Conservation (phyloP, 2,113 vertebrate species). For the Osmerus eperlanus region DNA sequence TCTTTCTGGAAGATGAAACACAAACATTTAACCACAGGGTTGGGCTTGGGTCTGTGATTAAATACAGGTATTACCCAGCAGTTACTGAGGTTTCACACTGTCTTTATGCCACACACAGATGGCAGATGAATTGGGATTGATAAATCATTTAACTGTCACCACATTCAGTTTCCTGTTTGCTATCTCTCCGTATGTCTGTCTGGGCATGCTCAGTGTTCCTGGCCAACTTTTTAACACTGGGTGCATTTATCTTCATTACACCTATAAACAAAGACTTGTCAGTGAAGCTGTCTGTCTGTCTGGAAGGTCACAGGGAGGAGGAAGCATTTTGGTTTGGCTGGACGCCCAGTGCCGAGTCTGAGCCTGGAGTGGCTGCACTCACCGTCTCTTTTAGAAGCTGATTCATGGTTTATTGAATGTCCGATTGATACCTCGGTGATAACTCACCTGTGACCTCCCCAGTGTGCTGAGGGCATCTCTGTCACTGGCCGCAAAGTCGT, state of each 20-base stretch:
- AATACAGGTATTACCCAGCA: no score
- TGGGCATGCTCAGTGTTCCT: not conserved
- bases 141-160: slow-evolving; percentile 10
- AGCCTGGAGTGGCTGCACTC: not conserved
- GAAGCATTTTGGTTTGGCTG: slow-evolving; percentile 21
- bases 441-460: not conserved
- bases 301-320: not conserved
- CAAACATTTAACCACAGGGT: not conserved
- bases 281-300: not conserved
- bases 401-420: slow-evolving; percentile 49
- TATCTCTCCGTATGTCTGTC: not conserved
- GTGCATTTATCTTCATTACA: slow-evolving; percentile 28
- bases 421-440: slow-evolving; percentile 30
- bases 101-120: not conserved
- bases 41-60: not conserved
- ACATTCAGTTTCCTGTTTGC: slow-evolving; percentile 9
- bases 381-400: slow-evolving; percentile 32
- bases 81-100: no score
- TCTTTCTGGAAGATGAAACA: no score
- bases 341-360: not conserved
- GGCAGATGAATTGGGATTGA: slow-evolving; percentile 10
- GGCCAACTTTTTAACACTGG: not conserved
- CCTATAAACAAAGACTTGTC: slow-evolving; percentile 14
- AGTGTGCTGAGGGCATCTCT: not conserved
- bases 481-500: not conserved